Percentiles rank a stretch among this genome's conserved stretches.
phyloP scores from a whole-genome alignment of 2,797 vertebrate species.

The Chiroxiphia lanceolata region DNA sequence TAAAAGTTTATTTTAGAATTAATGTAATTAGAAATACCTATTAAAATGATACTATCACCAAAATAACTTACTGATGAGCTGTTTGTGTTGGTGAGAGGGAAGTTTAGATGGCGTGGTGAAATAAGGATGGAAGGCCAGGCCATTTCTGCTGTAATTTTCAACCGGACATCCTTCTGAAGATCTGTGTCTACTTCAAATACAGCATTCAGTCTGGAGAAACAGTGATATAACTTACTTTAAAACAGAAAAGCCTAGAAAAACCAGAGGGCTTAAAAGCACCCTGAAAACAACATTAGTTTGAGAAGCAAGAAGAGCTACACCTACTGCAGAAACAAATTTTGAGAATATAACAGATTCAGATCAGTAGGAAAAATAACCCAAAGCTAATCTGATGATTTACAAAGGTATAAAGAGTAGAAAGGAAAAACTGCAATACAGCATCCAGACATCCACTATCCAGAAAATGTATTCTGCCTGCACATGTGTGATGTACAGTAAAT shows the following conservation, averaged over 20 bases:
- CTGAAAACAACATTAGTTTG: neutral
- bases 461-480: neutral
- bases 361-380: neutral
- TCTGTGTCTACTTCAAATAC: constrained; percentile 97
- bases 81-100: constrained; percentile 95
- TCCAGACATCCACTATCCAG: neutral
- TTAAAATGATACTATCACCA: neutral
- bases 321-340: neutral
- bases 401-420: neutral
- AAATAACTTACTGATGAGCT: constrained; percentile 90
- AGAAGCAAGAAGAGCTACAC: neutral
- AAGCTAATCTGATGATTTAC: neutral
- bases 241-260: neutral
- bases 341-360: neutral
- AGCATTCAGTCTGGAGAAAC: constrained; percentile 80
- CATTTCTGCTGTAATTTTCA: constrained; percentile 89
- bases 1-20: neutral
- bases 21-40: neutral
- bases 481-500: neutral
- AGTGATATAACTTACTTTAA: neutral
- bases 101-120: constrained; percentile 84
- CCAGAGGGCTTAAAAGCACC: neutral
- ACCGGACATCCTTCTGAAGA: constrained; percentile 91
- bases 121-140: constrained; percentile 91
- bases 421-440: neutral